phyloP scores from a whole-genome alignment of 2,797 vertebrate genomes.

The Anguilla obscura region DNA sequence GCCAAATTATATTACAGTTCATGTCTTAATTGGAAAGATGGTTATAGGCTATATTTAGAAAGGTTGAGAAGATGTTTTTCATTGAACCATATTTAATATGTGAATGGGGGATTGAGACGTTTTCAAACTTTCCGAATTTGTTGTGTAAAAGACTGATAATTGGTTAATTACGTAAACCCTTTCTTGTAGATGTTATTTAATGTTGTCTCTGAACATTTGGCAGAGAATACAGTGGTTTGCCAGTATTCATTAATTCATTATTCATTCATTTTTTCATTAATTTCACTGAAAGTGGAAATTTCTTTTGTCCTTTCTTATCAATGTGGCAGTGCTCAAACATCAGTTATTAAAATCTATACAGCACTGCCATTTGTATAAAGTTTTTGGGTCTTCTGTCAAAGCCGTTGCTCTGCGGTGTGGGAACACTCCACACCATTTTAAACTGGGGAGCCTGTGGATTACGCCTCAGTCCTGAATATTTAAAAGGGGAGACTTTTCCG shows the following conservation, averaged over 20 bases:
- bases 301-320: slow-evolving; percentile 65
- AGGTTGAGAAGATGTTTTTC: slow-evolving; percentile 8
- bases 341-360: slow-evolving; percentile 56
- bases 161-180: not conserved
- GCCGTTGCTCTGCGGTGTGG: slow-evolving; percentile 53
- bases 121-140: slow-evolving; percentile 19
- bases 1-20: slow-evolving; percentile 43
- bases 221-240: slow-evolving; percentile 68
- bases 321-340: slow-evolving; percentile 69
- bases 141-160: not conserved
- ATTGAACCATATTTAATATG: not conserved
- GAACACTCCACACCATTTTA: slow-evolving; percentile 54
- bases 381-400: slow-evolving; percentile 34
- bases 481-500: slow-evolving; percentile 56
- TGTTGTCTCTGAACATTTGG: slow-evolving; percentile 53
- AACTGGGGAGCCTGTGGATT: slow-evolving; percentile 57
- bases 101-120: not conserved
- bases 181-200: too few species aligned
- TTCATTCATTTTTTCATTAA: not conserved
- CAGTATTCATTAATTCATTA: slow-evolving; percentile 45
- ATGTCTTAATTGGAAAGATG: slow-evolving; percentile 41
- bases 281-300: slow-evolving; percentile 61
- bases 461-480: slow-evolving; percentile 71
- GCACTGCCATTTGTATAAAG: not conserved
- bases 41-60: slow-evolving; percentile 22